Evolutionary conservation across 2,797 vertebrate species (phyloP), one percentile per base, ranked within the genome.

Genomic region (Malurus leucopterus): DNA sequence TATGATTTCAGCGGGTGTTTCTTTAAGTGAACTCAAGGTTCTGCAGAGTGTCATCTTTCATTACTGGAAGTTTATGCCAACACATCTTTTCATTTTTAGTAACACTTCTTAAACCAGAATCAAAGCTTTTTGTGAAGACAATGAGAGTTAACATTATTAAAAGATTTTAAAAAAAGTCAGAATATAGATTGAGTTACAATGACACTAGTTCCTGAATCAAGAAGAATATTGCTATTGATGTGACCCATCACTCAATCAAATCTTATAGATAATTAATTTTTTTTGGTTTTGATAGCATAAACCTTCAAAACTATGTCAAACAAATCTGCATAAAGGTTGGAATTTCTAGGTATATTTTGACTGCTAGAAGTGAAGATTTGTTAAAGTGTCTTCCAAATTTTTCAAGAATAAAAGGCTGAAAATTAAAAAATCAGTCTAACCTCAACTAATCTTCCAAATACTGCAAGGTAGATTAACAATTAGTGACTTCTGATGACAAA

Each of bases 121-220:
- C 3, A 61, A 67, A 8, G 12, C 49, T 20, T 74, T 86, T 44
- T 87, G 18, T 50, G 21, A 72, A 50, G 15, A 59, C 2, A 44
- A 20, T 43, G 1, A 74, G 4, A 0, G 0, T 61, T 71, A 38
- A 5, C 2, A 26, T 49, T 67, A 36, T 43, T 53, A 58, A 74
- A 36, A 85, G 7, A 21, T 30, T 15, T 29, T 51, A 54, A 71
- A 69, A 8, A 84, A 80, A 51, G 7, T n/a, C 16, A 36, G 67
- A 77, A 63, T 43, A 53, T 16, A 67, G 6, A 10, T 62, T 88
- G 38, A 69, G 22, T 77, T 80, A 36, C 16, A 55, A n/a, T 34
- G 4, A 20, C 12, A 43, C 3, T 40, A 50, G 8, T 11, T 65
- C 8, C 36, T 40, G 40, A 88, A 61, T 30, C 15, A 62, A 65